These are phyloP conservation scores for Eospalax fontanierii DNA, from an alignment of 2,797 vertebrate genomes.

Conservation along the genomic window DNA sequence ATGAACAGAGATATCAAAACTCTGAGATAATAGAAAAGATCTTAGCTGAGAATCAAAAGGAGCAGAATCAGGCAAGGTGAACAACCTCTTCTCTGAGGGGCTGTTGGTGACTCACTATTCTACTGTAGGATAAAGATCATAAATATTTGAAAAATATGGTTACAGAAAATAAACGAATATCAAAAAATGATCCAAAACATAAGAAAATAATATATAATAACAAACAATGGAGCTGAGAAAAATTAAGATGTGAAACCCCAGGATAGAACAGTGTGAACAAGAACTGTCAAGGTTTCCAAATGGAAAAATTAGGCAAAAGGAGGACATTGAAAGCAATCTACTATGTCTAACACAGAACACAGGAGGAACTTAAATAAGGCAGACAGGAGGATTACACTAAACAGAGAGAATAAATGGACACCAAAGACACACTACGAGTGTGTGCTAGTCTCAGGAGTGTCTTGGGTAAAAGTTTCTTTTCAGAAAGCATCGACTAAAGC, in stretches of 20 bases:
- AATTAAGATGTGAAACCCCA: background rate
- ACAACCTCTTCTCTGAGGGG: background rate
- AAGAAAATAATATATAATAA: background rate
- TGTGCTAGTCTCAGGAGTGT: too few relatives aligned
- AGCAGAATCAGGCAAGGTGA: background rate
- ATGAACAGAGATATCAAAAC: background rate
- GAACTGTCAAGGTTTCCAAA: background rate
- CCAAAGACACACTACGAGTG: background rate
- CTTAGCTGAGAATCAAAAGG: background rate
- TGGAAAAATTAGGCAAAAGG: background rate
- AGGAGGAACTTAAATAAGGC: background rate
- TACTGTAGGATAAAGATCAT: background rate
- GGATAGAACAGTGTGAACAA: background rate
- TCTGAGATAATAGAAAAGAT: background rate
- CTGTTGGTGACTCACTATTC: background rate
- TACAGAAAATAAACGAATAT: background rate
- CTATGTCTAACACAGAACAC: background rate
- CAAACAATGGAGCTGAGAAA: background rate
- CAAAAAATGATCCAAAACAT: background rate
- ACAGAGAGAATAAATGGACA: background rate
- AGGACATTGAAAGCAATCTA: background rate
- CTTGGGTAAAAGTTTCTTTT: background rate
- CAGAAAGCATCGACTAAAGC: background rate
- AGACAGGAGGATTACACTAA: background rate
- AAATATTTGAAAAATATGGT: background rate